These are phyloP conservation scores for Coilia nasus DNA, from an alignment of 2,797 vertebrate genomes.

Conservation along the genomic window DNA sequence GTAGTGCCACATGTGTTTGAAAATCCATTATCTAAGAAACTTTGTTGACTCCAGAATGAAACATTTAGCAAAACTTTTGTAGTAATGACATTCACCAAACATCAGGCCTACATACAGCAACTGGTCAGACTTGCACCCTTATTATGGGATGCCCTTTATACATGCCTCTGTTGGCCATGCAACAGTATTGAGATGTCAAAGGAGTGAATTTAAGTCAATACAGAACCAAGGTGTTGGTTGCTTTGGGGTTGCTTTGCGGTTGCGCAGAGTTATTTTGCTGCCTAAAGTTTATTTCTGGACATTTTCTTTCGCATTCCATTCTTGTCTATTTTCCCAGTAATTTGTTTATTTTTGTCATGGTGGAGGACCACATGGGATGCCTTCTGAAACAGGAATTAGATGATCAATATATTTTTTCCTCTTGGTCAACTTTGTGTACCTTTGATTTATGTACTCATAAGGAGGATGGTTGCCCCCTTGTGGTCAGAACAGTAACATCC, in stretches of 20 bases:
- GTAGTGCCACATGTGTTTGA: not conserved
- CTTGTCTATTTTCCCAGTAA: not conserved
- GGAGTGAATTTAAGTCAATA: not conserved
- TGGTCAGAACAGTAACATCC: not conserved
- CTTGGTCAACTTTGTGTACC: not conserved
- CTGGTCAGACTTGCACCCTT: not conserved
- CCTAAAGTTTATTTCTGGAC: not conserved
- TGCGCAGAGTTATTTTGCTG: not conserved
- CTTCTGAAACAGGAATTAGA: not conserved
- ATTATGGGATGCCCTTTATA: not conserved
- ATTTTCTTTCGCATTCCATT: not conserved
- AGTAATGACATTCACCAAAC: not conserved
- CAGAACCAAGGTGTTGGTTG: not conserved
- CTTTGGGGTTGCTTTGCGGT: not conserved
- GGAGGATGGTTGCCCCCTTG: conserved; percentile 18
- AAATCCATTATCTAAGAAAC: not conserved
- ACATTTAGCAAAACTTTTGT: not conserved
- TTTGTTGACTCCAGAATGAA: not conserved
- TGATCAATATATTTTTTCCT: not conserved
- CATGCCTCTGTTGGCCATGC: not conserved
- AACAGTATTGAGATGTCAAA: not conserved
- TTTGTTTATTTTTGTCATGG: not conserved
- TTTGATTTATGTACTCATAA: not conserved
- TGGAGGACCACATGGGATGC: not conserved
- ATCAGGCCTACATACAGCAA: not conserved